Base-by-base conservation (phyloP, 2,113 vertebrate genomes). In the Pituophis catenifer region DNA sequence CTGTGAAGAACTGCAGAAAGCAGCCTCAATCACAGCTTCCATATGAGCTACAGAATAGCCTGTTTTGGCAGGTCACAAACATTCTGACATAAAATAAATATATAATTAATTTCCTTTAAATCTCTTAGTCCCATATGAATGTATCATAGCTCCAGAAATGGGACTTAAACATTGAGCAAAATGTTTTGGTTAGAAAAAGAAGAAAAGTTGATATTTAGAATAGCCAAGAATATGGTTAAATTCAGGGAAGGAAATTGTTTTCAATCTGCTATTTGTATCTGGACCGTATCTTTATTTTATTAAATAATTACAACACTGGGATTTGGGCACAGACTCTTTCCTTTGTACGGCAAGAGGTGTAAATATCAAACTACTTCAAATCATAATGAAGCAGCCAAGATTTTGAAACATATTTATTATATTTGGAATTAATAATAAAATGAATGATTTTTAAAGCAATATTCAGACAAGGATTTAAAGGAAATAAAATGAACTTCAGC, bases 381-480 rank as follows among this genome's bases (percentile, higher is more conserved):
- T 96, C 94, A 98, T 96, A 97, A 98, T 97, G 98, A 98, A 98
- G 97, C 98, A 97, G 94, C 95, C 92, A 5, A 57, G 94, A 96
- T 93, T 94, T 96, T 75, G 94, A 96, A 54, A 93, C 19, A 0
- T 97, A 98, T 98, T 98, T 98, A 97, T 98, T 98, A 95, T 98
- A 95, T 94, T 97, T 98, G 97, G 97, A 97, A 97, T 98, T 97
- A 97, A 97, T 95, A 97, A 97, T 97, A 98, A 97, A 98, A 95
- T 92, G 92, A 95, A 96, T 96, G 94, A 95, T 96, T 96, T 90
- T 96, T 48, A 95, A 86, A 86, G 94, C 92, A 93, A 96, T 93
- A 91, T 92, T 94, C 95, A 26, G n/a, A 58, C 94, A 81, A 91
- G 95, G 89, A 91, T 88, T 94, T 95, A 96, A 97, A 95, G 97